A percentile compares a stretch with the other conserved stretches of the same genome.
Evolutionary conservation across 2,113 vertebrate species (phyloP).

Genomic region (Ameiurus melas): DNA sequence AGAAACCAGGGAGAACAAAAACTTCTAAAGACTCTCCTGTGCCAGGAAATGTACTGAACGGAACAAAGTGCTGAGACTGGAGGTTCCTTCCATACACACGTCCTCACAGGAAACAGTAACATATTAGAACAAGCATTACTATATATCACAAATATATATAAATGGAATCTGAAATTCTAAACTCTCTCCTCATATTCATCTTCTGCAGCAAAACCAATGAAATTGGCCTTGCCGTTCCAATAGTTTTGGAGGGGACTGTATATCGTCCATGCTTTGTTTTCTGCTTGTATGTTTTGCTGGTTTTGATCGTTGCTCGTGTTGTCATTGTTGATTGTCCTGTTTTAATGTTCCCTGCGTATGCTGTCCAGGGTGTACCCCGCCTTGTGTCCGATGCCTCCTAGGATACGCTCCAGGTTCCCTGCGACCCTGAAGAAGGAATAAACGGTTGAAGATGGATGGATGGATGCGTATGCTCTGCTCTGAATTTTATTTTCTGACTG

Average conservation of each 20-base stretch:
- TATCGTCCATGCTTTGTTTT: background rate
- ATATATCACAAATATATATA: no score
- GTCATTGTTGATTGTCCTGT: background rate
- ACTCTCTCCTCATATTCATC: no score
- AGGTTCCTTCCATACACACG: background rate
- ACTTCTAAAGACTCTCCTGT: background rate
- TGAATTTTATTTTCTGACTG: background rate
- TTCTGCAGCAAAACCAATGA: no score
- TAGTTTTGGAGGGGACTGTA: no score
- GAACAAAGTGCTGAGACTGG: background rate
- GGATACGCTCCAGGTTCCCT: no score
- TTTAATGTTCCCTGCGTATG: background rate
- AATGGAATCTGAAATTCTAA: no score
- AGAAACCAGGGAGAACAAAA: background rate
- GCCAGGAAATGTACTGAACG: background rate
- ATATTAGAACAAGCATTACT: background rate
- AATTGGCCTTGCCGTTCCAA: no score
- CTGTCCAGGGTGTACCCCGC: no score
- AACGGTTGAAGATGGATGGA: no score
- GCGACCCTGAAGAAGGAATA: no score
- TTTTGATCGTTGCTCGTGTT: background rate
- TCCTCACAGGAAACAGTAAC: background rate
- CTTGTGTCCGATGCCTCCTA: no score
- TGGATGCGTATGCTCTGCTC: background rate
- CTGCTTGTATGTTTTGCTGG: background rate